Evolutionary conservation across 2,888 invertebrate genomes (phyloP).

Genomic region (Abrostola tripartita): DNA sequence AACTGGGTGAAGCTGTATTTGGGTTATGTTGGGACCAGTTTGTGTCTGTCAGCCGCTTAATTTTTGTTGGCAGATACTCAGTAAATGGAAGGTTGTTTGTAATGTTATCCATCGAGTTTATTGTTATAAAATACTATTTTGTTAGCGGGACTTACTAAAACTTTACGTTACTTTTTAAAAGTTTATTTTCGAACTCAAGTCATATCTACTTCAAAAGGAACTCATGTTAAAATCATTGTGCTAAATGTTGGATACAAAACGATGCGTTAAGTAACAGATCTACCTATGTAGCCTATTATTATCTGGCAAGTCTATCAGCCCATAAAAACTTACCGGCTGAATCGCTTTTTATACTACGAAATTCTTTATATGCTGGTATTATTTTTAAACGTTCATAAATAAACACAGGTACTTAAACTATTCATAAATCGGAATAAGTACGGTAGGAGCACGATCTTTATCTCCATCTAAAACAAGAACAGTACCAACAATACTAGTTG

Average conservation of each 20-base stretch:
- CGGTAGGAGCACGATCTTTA: not conserved
- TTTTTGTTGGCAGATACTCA: constrained; percentile 52
- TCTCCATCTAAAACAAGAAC: not conserved
- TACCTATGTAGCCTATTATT: no score
- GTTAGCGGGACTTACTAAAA: not conserved
- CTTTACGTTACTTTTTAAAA: no score
- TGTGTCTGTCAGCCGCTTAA: constrained; percentile 48
- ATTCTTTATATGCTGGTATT: no score
- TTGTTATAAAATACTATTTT: constrained; percentile 2
- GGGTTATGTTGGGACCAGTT: constrained; percentile 60
- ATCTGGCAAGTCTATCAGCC: no score
- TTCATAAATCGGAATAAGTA: not conserved
- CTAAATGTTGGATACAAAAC: no score
- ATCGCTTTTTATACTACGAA: no score
- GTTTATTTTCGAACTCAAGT: no score
- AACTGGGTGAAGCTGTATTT: constrained; percentile 60
- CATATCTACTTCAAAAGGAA: no score
- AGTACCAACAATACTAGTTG: constrained; percentile 1
- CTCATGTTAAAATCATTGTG: no score
- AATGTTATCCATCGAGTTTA: constrained; percentile 20
- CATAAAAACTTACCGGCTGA: no score
- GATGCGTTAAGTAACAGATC: no score
- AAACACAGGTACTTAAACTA: not conserved
- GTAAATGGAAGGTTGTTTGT: constrained; percentile 44
- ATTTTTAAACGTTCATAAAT: no score